Percentiles rank a stretch among this genome's conserved stretches.
Conservation (phyloP, 2,113 vertebrate species). For the Prietella phreatophila region DNA sequence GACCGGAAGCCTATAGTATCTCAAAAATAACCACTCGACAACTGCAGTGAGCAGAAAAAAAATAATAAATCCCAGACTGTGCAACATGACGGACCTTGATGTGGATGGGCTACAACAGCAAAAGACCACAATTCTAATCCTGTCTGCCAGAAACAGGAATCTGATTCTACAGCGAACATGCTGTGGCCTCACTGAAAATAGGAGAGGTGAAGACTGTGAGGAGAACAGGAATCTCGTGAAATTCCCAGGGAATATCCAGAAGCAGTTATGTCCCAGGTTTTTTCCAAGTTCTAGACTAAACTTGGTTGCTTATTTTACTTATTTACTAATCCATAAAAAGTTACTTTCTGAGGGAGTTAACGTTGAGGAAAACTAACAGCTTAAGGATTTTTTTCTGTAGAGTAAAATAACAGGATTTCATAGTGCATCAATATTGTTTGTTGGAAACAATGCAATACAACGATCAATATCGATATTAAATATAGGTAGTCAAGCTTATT, state of each 20-base stretch:
- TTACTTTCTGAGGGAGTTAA: too few species aligned
- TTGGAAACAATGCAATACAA: too few species aligned
- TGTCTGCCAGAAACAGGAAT: neutral
- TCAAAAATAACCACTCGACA: neutral
- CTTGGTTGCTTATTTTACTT: too few species aligned
- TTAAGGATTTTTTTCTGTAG: too few species aligned
- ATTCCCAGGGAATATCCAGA: too few species aligned
- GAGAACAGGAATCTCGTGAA: too few species aligned
- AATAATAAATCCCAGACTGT: neutral
- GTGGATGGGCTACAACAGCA: neutral
- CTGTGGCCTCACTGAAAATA: neutral
- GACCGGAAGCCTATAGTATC: neutral
- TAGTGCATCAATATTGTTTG: too few species aligned
- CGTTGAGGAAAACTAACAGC: too few species aligned
- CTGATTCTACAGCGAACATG: neutral
- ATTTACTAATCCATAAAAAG: too few species aligned
- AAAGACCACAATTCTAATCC: neutral
- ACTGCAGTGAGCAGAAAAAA: neutral
- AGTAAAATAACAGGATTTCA: too few species aligned
- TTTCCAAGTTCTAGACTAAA: too few species aligned
- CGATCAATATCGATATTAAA: neutral
- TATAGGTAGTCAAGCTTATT: neutral
- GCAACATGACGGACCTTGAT: neutral
- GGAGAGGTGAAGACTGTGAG: neutral
- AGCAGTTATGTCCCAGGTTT: neutral